These are phyloP conservation scores for Telenomus remus DNA, from an alignment of 1,140 invertebrate species.

Conservation along the genomic window DNA sequence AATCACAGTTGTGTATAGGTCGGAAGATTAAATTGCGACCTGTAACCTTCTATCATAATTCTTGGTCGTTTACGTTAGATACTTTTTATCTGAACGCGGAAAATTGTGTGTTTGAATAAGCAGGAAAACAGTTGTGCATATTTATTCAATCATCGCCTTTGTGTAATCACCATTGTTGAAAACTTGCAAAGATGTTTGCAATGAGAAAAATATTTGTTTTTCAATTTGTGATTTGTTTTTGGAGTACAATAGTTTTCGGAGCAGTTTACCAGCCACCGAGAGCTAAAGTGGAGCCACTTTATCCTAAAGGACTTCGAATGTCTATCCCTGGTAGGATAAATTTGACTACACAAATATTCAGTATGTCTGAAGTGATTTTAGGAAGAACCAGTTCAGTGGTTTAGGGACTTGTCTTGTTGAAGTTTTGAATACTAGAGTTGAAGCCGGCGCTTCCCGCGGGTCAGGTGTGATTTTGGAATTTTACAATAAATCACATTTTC, in stretches of 20 bases:
- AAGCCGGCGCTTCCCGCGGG: too few species aligned
- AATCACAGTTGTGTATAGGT: constrained; percentile 1
- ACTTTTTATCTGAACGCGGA: background rate
- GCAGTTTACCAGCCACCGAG: constrained; percentile 25
- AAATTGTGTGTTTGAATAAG: background rate
- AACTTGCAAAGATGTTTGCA: too few species aligned
- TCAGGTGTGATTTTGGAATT: too few species aligned
- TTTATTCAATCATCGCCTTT: background rate
- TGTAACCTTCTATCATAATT: constrained; percentile 18
- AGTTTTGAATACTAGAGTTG: too few species aligned
- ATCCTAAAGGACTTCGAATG: constrained; percentile 40
- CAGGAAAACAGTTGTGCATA: background rate
- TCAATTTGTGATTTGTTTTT: too few species aligned
- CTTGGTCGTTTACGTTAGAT: background rate
- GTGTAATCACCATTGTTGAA: too few species aligned
- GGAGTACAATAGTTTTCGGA: background rate
- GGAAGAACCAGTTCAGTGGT: too few species aligned
- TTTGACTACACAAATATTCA: too few species aligned
- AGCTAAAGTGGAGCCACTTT: constrained; percentile 44
- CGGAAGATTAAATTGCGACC: constrained; percentile 34
- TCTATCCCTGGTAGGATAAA: constrained; percentile 34
- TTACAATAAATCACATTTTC: too few species aligned
- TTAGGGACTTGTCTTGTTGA: too few species aligned
- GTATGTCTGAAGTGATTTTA: too few species aligned
- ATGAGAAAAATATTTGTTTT: too few species aligned